Base-by-base conservation (phyloP, 2,113 vertebrate species). In the Abramis brama region DNA sequence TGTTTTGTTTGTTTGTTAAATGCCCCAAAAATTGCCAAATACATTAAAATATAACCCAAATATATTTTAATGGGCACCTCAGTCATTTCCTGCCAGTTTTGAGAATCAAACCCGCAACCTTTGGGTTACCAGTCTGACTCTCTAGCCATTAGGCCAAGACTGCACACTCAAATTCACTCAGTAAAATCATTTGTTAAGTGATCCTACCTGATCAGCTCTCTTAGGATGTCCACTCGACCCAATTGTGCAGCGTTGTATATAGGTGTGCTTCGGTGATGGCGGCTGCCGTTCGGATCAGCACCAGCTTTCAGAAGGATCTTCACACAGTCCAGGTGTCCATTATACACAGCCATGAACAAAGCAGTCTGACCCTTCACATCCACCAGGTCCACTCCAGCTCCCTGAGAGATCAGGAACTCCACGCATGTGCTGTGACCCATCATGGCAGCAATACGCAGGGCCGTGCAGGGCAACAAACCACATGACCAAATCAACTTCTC, bases 401-500 rank as follows among this genome's bases (percentile, higher is more conserved):
- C 98, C 87, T 96, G 95, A 62, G 87, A 94, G 66, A 98, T 96
- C 17, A 98, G 94, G 79, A 95, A 96, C 87, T 95, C 94, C 27
- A 98, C 97, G 0, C 96, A 97, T 86, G 95, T 91, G 0, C 95
- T 95, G 0, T 98, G 98, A 27, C 97, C 97, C 0, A 97, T 97
- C 0, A 97, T 98, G 90, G 97, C 96, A 0, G 98, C 98, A 0
- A 98, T 97, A 52, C 97, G 94, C 89, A 98, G 91, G 0, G 98
- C 97, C 0, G 97, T 97, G 89, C 98, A 99, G 83, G 97, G 98
- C 10, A 99, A 92, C 93, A 96, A 97, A 59, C 97, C 98, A 0
- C 97, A 97, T 87, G 97, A 98, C 97, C 97, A 98, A 52, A 98
- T 96, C 0, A 96, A 98, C 93, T 97, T 97, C 93, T 98, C 96